Base-by-base conservation (phyloP, 2,888 invertebrate genomes). In the Eristalis tenax region DNA sequence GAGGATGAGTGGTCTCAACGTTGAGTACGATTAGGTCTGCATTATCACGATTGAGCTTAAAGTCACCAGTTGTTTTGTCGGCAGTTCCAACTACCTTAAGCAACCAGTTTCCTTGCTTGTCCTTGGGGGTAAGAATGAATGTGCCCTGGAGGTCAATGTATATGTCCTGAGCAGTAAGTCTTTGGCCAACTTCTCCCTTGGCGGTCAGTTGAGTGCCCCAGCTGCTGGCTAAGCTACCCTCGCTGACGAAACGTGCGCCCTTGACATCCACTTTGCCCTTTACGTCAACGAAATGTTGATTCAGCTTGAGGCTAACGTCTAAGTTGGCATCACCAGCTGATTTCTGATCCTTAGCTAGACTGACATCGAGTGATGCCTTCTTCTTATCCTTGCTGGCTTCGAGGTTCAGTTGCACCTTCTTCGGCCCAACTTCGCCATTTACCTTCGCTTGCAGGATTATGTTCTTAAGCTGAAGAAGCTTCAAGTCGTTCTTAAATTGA, bases 381-480 rank as follows among this genome's bases (percentile, higher is more conserved):
- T 95, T 94, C 83, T 95, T 94, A 0, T 94, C 93, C 89, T 95
- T 95, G 40, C 94, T 92, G 0, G 95, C 93, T 85, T 95, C 94
- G 0, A 95, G 70, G 0, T 95, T 95, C 28, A 95, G 92, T 38
- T 94, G 94, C 0, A 96, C 61, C 66, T 94, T 94, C 78, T 95
- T 95, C 0, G 94, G 94, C 4, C 94, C 94, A 0, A 94, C 88
- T 88, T 95, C 94, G 0, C 94, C 94, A 71, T 96, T 94, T 0
- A 95, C 88, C 83, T 94, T 91, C 0, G 91, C 68, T 6, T 90
- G 83, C 1, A 89, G 89, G 2, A 90, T 38, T 3, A 76, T 70
- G 11, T 89, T 88, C 11, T 89, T 83, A 10, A 89, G 89, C 10
- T 91, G 85, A 2, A 89, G 87, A 2, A 91, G 26, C 5, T 59